phyloP scores from a whole-genome alignment of 2,888 invertebrate species.

The Syritta pipiens region DNA sequence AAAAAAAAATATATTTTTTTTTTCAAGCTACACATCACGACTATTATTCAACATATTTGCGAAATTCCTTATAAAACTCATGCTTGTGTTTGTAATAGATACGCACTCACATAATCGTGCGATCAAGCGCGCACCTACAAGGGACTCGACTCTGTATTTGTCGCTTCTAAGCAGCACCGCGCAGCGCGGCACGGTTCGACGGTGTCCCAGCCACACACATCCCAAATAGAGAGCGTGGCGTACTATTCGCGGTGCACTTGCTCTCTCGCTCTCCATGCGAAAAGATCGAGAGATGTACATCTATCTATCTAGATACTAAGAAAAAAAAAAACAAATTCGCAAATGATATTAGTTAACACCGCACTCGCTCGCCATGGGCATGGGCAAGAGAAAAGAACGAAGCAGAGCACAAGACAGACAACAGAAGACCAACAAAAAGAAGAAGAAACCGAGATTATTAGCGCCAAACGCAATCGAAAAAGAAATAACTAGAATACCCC shows the following conservation, averaged over 20 bases:
- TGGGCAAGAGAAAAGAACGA: background rate
- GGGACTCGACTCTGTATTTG: constrained; percentile 39
- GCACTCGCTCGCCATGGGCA: constrained; percentile 15
- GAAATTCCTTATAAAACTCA: constrained; percentile 65
- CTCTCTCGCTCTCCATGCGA: constrained; percentile 47
- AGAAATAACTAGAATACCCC: constrained; percentile 40
- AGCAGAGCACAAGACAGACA: constrained; percentile 1
- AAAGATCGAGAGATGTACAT: constrained; percentile 14
- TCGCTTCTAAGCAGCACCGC: constrained; percentile 48
- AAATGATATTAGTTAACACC: constrained; percentile 41
- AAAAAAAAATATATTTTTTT: constrained; percentile 26
- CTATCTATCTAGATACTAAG: constrained; percentile 42
- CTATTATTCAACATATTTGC: constrained; percentile 68
- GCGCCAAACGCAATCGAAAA: constrained; percentile 60
- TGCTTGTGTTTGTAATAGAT: constrained; percentile 63
- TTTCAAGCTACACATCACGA: constrained; percentile 48
- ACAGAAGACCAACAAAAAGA: constrained; percentile 9
- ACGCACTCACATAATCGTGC: constrained; percentile 64
- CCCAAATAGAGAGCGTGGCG: constrained; percentile 40
- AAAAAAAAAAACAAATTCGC: constrained; percentile 51
- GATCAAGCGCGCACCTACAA: constrained; percentile 59
- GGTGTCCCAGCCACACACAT: constrained; percentile 31
- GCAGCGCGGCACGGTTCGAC: constrained; percentile 25
- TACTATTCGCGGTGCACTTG: constrained; percentile 42
- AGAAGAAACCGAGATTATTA: constrained; percentile 42